Evolutionary conservation across 2,797 vertebrate species (phyloP), one percentile per base, ranked within the genome.

Genomic region (Coracias cyanogaster): DNA sequence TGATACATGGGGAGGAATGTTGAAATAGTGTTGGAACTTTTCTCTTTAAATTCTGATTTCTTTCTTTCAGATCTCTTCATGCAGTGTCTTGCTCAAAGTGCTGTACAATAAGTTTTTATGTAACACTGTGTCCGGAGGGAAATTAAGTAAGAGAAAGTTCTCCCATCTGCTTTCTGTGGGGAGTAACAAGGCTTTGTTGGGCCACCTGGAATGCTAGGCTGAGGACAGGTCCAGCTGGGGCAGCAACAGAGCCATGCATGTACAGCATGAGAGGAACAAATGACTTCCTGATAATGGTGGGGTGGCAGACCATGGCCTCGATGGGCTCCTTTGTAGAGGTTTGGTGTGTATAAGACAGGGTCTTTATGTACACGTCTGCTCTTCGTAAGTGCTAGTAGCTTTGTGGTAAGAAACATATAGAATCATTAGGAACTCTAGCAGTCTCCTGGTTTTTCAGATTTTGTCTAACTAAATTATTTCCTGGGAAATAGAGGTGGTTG

Each of bases 191-290:
- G n/a, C 13, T 79, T 29, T 26, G 7, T 33, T 78, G 49, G n/a
- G 13, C 18, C 21, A 31, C 12, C 29, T 65, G 74, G 26, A 46
- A 9, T 33, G 4, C 3, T 39, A 55, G 33, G 24, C 61, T 54
- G 58, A 37, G 35, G 13, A 14, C 17, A 10, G 45, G 20, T 67
- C 25, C 21, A 10, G 20, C 46, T 70, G 29, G 33, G 39, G 9
- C 43, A 18, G 65, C 33, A 43, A 0, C 41, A 8, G 33, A 31
- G 29, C 48, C 54, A 15, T 15, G 6, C 0, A 0, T 9, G 37
- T 15, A 7, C 54, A 9, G 1, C 22, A 2, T 3, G 16, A 57
- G 70, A 33, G 46, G 28, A 39, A 4, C 2, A 12, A 37, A 20
- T 12, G 33, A 22, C 46, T 41, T 29, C 10, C 14, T 83, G 55